A percentile compares a stretch with the other conserved stretches of the same genome.
Conservation (phyloP, 2,113 vertebrate genomes). For the Sprattus sprattus region DNA sequence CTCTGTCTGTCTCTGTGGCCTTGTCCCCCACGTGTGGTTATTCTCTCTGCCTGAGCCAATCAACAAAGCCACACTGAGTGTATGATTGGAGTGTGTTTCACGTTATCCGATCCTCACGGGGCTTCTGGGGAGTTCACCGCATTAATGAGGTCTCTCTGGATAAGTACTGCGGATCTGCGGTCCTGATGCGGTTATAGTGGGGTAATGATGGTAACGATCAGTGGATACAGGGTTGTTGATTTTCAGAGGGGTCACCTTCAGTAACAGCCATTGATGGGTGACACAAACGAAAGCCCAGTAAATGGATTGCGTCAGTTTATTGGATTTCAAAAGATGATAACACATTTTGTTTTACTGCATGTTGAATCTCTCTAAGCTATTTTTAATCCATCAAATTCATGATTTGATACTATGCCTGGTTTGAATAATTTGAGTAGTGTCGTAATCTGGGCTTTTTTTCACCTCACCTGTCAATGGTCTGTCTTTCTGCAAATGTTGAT, state of each 20-base stretch:
- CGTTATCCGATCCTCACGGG: not conserved
- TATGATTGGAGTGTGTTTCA: not conserved
- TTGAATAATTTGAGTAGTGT: not conserved
- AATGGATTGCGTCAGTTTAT: not conserved
- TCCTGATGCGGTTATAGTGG: not conserved
- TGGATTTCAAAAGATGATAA: too few relatives aligned
- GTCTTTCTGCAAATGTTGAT: slow-evolving; percentile 17
- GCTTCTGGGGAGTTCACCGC: not conserved
- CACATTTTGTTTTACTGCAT: not conserved
- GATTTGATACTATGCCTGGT: not conserved
- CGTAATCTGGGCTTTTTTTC: slow-evolving; percentile 27
- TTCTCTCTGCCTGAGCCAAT: not conserved
- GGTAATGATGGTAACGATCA: not conserved
- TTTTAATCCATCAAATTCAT: not conserved
- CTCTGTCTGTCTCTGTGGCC: not conserved
- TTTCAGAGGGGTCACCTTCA: not conserved
- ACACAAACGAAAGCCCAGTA: not conserved
- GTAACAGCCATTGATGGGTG: not conserved
- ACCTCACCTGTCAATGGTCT: slow-evolving; percentile 19
- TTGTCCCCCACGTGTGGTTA: not conserved
- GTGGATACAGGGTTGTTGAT: not conserved
- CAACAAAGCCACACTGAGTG: not conserved
- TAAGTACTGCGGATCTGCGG: not conserved
- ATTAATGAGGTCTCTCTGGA: not conserved
- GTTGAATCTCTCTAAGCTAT: not conserved